Evolutionary conservation across 2,888 invertebrate species (phyloP).

Genomic region (Diarsia brunnea): DNA sequence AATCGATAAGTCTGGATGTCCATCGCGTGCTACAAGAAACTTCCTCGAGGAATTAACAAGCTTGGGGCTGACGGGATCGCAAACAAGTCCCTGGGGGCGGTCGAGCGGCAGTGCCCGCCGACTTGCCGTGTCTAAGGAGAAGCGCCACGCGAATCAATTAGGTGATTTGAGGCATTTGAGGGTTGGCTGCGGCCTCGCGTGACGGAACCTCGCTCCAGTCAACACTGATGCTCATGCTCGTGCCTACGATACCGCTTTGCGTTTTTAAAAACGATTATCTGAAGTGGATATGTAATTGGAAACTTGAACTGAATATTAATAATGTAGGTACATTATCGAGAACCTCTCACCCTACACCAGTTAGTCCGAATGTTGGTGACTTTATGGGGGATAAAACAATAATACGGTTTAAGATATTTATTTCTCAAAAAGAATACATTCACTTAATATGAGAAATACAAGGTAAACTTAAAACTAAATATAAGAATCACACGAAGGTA

Average conservation of each 20-base stretch:
- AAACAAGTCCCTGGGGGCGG: conserved; percentile 72
- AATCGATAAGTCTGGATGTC: conserved; percentile 35
- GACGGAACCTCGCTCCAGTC: conserved; percentile 68
- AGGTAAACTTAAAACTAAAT: no score
- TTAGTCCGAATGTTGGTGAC: neutral
- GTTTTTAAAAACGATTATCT: conserved; percentile 42
- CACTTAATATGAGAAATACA: no score
- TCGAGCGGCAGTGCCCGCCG: conserved; percentile 50
- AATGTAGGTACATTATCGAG: conserved; percentile 1
- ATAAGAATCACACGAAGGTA: no score
- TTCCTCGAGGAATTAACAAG: conserved; percentile 77
- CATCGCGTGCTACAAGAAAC: conserved; percentile 73
- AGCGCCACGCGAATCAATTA: conserved; percentile 81
- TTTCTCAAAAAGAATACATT: no score
- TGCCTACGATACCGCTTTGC: conserved; percentile 43
- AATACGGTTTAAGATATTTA: no score
- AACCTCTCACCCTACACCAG: neutral
- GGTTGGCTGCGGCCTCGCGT: conserved; percentile 74
- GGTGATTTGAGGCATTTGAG: conserved; percentile 78
- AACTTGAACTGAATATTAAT: conserved; percentile 3
- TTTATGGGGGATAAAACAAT: neutral
- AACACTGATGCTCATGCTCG: conserved; percentile 63
- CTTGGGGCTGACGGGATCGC: conserved; percentile 71
- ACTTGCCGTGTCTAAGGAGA: conserved; percentile 70
- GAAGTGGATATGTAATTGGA: conserved; percentile 9